A percentile compares a stretch with the other conserved stretches of the same genome.
Conservation (phyloP, 2,888 invertebrate species). For the Lasioglossum morio region DNA sequence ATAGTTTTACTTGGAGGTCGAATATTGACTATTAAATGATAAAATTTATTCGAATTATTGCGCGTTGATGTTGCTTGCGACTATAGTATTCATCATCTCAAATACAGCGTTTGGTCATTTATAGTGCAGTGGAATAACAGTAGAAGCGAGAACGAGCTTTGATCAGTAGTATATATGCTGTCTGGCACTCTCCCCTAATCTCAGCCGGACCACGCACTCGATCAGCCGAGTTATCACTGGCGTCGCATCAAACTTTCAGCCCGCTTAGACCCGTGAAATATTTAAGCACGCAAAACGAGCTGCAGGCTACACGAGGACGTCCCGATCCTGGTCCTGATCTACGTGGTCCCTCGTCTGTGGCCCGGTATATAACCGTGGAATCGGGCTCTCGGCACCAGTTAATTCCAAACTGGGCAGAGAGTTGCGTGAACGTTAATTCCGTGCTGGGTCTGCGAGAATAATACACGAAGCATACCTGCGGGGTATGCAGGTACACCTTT, state of each 20-base stretch:
- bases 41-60: too few relatives aligned
- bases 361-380: constrained; percentile 27
- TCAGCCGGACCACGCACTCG: neutral
- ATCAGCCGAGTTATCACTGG: constrained; percentile 31
- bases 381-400: constrained; percentile 53
- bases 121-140: neutral
- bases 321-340: neutral
- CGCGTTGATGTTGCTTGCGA: too few relatives aligned
- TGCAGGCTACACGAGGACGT: constrained; percentile 16
- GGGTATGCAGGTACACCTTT: constrained; percentile 65
- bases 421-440: constrained; percentile 68
- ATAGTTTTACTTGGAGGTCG: too few relatives aligned
- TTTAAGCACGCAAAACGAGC: constrained; percentile 55
- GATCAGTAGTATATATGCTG: neutral
- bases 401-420: constrained; percentile 66
- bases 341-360: neutral
- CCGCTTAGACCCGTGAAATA: constrained; percentile 37
- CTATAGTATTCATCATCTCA: neutral
- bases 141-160: neutral
- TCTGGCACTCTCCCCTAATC: neutral
- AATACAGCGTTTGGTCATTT: too few relatives aligned
- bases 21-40: too few relatives aligned
- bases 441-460: constrained; percentile 59
- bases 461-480: constrained; percentile 60
- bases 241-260: constrained; percentile 47